A percentile compares a stretch with the other conserved stretches of the same genome.
These are phyloP conservation scores for Coluber constrictor DNA, from an alignment of 2,797 vertebrate species.

Conservation along the genomic window DNA sequence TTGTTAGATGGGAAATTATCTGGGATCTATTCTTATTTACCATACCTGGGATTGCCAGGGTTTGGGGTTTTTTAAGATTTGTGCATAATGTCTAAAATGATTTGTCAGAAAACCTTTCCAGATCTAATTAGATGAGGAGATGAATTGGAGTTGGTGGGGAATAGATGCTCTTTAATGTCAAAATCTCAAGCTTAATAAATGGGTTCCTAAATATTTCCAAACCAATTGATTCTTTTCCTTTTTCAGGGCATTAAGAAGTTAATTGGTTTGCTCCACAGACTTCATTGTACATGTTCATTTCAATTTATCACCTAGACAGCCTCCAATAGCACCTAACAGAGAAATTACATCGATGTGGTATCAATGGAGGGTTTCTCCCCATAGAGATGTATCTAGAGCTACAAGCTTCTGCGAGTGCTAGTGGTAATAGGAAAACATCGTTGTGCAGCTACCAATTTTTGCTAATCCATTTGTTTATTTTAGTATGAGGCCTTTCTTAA, in stretches of 20 bases:
- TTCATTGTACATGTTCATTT: conserved; percentile 15
- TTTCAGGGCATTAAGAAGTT: conserved; percentile 9
- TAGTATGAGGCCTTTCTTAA: background rate
- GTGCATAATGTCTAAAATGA: background rate
- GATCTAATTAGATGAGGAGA: conserved; percentile 8
- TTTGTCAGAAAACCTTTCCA: background rate
- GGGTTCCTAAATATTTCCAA: conserved; percentile 23
- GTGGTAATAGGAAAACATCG: background rate
- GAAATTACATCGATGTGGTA: background rate
- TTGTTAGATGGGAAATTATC: background rate
- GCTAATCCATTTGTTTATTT: background rate
- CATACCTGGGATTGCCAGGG: background rate
- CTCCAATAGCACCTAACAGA: background rate
- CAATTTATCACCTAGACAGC: conserved; percentile 13
- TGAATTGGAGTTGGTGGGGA: background rate
- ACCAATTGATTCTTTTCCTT: conserved; percentile 1
- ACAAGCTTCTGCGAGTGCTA: background rate
- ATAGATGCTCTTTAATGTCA: background rate
- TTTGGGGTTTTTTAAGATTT: background rate
- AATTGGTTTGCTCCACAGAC: conserved; percentile 22
- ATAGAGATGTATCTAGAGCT: background rate
- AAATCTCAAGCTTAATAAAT: conserved; percentile 7
- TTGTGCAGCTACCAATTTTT: no score
- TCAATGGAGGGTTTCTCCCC: background rate
- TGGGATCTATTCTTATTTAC: background rate